phyloP scores from a whole-genome alignment of 1,140 invertebrate genomes.

The Zaprionus tsacasi region DNA sequence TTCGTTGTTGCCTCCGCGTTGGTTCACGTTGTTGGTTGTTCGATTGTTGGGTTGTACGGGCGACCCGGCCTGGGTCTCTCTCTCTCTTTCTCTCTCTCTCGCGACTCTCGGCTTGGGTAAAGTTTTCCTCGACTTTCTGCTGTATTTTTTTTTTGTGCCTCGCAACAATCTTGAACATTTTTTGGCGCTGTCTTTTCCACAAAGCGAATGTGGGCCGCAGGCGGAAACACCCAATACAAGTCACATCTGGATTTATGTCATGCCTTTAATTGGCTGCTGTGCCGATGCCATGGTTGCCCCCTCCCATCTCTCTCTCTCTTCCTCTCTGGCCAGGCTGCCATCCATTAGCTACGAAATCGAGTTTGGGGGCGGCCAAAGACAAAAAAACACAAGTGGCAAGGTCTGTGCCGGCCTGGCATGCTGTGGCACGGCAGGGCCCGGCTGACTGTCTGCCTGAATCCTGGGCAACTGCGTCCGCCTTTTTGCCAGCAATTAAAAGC shows the following conservation, averaged over 20 bases:
- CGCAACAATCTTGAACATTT: slow-evolving; percentile 79
- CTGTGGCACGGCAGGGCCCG: neutral
- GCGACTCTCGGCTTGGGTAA: slow-evolving; percentile 28
- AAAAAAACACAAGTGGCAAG: slow-evolving; percentile 76
- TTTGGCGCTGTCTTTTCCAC: slow-evolving; percentile 67
- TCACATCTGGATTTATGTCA: slow-evolving; percentile 84
- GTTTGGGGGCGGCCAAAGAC: slow-evolving; percentile 56
- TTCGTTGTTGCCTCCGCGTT: slow-evolving; percentile 44
- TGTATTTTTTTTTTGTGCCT: slow-evolving; percentile 42
- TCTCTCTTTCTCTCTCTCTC: too few species aligned
- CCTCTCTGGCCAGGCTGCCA: slow-evolving; percentile 46
- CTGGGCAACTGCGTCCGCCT: slow-evolving; percentile 18
- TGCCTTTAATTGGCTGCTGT: slow-evolving; percentile 84
- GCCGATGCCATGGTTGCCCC: slow-evolving; percentile 53
- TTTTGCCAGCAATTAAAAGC: slow-evolving; percentile 72
- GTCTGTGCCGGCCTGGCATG: slow-evolving; percentile 14
- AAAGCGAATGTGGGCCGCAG: slow-evolving; percentile 78
- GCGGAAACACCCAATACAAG: slow-evolving; percentile 84
- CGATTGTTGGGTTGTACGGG: slow-evolving; percentile 17
- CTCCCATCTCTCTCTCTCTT: neutral
- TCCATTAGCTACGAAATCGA: slow-evolving; percentile 80
- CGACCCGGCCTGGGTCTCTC: slow-evolving; percentile 2
- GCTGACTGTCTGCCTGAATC: neutral
- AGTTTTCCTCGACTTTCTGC: slow-evolving; percentile 62
- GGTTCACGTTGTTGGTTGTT: slow-evolving; percentile 27